Base-by-base conservation (phyloP, 2,888 invertebrate genomes). In the Rotaria socialis region DNA sequence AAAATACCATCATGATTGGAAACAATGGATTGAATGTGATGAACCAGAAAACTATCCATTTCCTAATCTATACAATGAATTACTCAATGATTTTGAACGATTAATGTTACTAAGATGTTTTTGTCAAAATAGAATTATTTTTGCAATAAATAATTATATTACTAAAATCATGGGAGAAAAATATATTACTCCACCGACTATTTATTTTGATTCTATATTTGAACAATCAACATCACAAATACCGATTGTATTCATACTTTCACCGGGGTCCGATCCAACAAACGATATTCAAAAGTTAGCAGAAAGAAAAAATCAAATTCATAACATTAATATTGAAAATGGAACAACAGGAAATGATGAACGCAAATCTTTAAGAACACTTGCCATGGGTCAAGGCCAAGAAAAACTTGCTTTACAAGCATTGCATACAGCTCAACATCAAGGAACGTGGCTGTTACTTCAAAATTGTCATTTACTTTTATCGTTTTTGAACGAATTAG, bases 401-500 rank as follows among this genome's bases (percentile, higher is more conserved):
- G 92, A 92, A 88, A 90, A 90, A 89, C 89, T 91, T 50, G 75
- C 86, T 52, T 74, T 87, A 84, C 47, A 85, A 86, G 84, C 52
- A 74, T 50, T 60, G 85, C 27, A 87, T 85, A 85, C 35, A 24
- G 91, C 91, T 50, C 90, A 91, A 35, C 89, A 90, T 16, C 89
- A 91, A 90, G 96, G 96, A 0, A 94, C 95, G 89, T 96, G 96
- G 96, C 91, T 96, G 87, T 95, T 96, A 93, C 92, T 96, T 47
- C 96, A 96, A 92, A 96, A 96, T 92, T 96, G 96, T 88, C 96
- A 96, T 90, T 92, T 96, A 85, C 92, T 96, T 47, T 93, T 96
- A 16, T 92, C 93, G 7, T 96, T 96, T 92, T 93, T 96, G 8
- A 93, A 94, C 35, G 94, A 94, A 88, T 91, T 96, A 88, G 96